Conservation (phyloP, 2,797 vertebrate genomes). For the Antennarius maculatus region DNA sequence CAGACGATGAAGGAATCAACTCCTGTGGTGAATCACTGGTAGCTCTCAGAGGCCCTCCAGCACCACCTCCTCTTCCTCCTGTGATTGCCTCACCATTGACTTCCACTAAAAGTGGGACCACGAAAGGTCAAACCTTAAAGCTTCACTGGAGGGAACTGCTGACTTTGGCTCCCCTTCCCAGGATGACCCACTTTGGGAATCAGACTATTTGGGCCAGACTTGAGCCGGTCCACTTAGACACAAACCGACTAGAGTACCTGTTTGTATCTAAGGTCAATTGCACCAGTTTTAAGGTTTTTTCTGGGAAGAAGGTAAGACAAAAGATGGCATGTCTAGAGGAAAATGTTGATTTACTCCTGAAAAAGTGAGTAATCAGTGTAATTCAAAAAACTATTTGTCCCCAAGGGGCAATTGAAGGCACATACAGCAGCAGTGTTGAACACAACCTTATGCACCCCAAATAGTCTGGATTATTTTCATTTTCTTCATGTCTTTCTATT, state of each 20-base stretch:
- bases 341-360: no score
- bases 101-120: conserved; percentile 13
- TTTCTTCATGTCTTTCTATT: background rate
- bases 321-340: background rate
- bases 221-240: conserved; percentile 78
- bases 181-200: conserved; percentile 78
- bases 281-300: conserved; percentile 46
- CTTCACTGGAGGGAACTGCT: conserved; percentile 83
- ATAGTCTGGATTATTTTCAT: no score
- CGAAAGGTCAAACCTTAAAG: conserved; percentile 71
- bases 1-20: conserved; percentile 61
- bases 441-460: background rate
- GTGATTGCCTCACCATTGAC: conserved; percentile 22
- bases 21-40: conserved; percentile 6
- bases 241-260: conserved; percentile 73
- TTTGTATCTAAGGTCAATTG: conserved; percentile 74
- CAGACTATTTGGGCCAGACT: conserved; percentile 82
- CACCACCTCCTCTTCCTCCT: conserved; percentile 50
- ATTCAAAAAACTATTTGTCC: no score
- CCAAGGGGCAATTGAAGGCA: no score
- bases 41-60: conserved; percentile 13
- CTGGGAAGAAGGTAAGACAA: conserved; percentile 66
- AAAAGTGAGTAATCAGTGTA: no score
- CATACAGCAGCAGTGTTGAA: background rate
- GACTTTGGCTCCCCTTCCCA: conserved; percentile 74